Evolutionary conservation across 2,797 vertebrate species (phyloP).

Genomic region (Chaenodraco wilsoni): DNA sequence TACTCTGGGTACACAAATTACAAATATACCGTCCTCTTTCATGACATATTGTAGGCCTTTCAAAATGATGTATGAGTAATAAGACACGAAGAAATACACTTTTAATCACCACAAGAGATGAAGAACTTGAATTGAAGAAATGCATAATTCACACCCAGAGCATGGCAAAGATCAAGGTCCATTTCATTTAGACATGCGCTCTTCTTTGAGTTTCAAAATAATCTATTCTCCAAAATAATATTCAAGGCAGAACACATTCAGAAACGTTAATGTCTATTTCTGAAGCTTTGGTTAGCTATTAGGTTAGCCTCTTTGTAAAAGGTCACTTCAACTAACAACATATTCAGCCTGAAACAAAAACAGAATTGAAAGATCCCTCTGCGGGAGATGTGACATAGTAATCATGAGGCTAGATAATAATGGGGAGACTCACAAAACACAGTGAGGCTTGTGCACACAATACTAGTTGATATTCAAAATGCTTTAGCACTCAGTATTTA

Average conservation of each 20-base stretch:
- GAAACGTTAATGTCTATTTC: slow-evolving; percentile 8
- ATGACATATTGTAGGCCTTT: slow-evolving; percentile 17
- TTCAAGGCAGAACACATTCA: slow-evolving; percentile 5
- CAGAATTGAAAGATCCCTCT: slow-evolving; percentile 11
- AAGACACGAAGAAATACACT: slow-evolving; percentile 15
- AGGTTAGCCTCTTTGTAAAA: background rate
- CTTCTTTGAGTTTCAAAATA: slow-evolving; percentile 21
- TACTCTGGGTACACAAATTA: slow-evolving; percentile 29
- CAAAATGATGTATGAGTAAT: slow-evolving; percentile 42
- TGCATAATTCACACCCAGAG: slow-evolving; percentile 41
- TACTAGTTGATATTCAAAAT: slow-evolving; percentile 8
- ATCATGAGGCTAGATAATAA: slow-evolving; percentile 11
- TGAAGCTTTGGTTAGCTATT: slow-evolving; percentile 8
- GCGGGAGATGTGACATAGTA: background rate
- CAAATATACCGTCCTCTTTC: slow-evolving; percentile 23
- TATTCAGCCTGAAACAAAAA: slow-evolving; percentile 21
- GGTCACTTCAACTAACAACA: slow-evolving; percentile 23
- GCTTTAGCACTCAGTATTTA: slow-evolving; percentile 36
- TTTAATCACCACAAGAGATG: slow-evolving; percentile 44
- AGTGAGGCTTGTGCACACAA: slow-evolving; percentile 19
- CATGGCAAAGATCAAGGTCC: slow-evolving; percentile 40
- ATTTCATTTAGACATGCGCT: slow-evolving; percentile 37
- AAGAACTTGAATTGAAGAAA: slow-evolving; percentile 49
- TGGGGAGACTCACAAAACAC: background rate
- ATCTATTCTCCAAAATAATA: slow-evolving; percentile 10